Evolutionary conservation across 2,888 invertebrate species (phyloP).

Genomic region (Lasiommata megera): DNA sequence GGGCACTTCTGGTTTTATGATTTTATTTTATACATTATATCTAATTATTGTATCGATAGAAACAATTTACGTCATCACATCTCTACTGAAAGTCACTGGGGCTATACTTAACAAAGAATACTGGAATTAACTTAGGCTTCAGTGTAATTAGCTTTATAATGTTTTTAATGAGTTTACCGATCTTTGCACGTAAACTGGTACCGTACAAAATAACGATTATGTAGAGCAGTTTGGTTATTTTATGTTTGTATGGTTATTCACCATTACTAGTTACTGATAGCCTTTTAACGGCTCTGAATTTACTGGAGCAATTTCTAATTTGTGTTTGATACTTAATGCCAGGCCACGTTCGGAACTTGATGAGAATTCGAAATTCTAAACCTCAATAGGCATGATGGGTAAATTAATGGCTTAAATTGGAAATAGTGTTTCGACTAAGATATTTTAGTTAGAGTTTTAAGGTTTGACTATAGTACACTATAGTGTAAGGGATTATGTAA

Average conservation of each 20-base stretch:
- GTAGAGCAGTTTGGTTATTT: conserved; percentile 26
- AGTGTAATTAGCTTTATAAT: conserved; percentile 24
- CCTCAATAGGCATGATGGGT: background rate
- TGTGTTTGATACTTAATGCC: background rate
- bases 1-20: too few species aligned
- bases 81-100: conserved; percentile 4
- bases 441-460: too few species aligned
- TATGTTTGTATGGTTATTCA: conserved; percentile 13
- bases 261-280: conserved; percentile 5
- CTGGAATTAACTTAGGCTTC: conserved; percentile 24
- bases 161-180: conserved; percentile 27
- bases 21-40: too few species aligned
- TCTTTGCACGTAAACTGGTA: conserved; percentile 18
- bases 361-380: background rate
- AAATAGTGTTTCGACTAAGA: too few species aligned
- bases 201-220: conserved; percentile 20
- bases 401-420: background rate
- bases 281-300: conserved; percentile 1
- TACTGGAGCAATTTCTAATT: background rate
- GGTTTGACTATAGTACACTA: too few species aligned
- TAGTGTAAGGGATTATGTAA: too few species aligned
- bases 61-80: background rate
- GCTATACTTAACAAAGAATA: conserved; percentile 19
- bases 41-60: background rate
- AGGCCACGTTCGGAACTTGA: background rate